These are phyloP conservation scores for Oreochromis spilurus DNA, from an alignment of 2,113 vertebrate species.

Conservation along the genomic window DNA sequence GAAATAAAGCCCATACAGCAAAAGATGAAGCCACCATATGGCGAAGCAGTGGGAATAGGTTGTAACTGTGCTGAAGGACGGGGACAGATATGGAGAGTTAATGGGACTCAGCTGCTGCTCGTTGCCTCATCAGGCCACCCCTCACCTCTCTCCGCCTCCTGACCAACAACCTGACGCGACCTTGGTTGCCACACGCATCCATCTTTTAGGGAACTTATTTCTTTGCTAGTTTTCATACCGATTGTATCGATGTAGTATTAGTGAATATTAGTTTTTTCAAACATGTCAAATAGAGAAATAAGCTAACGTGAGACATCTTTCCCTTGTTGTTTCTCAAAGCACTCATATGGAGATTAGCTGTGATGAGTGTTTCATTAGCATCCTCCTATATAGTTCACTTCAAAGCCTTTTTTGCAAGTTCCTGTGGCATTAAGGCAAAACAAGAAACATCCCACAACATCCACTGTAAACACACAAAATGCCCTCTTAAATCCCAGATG, in stretches of 20 bases:
- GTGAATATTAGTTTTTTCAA: background rate
- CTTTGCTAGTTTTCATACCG: background rate
- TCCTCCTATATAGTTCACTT: slow-evolving; percentile 9
- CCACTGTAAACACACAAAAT: background rate
- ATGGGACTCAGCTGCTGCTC: slow-evolving; percentile 66
- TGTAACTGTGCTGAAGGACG: slow-evolving; percentile 16
- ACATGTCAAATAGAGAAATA: background rate
- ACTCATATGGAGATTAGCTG: background rate
- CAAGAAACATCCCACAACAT: slow-evolving; percentile 32
- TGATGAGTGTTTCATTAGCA: background rate
- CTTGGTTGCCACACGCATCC: slow-evolving; percentile 8
- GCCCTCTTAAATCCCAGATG: slow-evolving; percentile 2
- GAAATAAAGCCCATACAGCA: slow-evolving; percentile 7
- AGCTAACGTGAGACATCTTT: background rate
- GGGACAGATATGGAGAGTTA: slow-evolving; percentile 47
- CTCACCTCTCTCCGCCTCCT: slow-evolving; percentile 26
- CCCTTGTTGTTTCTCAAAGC: background rate
- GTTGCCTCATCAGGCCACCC: slow-evolving; percentile 54
- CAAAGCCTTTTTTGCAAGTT: slow-evolving; percentile 18
- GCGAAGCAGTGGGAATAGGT: slow-evolving; percentile 9
- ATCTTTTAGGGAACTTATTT: slow-evolving; percentile 1
- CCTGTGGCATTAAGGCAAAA: slow-evolving; percentile 24
- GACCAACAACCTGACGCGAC: slow-evolving; percentile 22
- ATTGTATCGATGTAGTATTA: background rate
- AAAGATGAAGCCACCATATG: slow-evolving; percentile 41